Evolutionary conservation across 2,888 invertebrate genomes (phyloP), one percentile per base, ranked within the genome.

Genomic region (Meghimatium bilineatum): DNA sequence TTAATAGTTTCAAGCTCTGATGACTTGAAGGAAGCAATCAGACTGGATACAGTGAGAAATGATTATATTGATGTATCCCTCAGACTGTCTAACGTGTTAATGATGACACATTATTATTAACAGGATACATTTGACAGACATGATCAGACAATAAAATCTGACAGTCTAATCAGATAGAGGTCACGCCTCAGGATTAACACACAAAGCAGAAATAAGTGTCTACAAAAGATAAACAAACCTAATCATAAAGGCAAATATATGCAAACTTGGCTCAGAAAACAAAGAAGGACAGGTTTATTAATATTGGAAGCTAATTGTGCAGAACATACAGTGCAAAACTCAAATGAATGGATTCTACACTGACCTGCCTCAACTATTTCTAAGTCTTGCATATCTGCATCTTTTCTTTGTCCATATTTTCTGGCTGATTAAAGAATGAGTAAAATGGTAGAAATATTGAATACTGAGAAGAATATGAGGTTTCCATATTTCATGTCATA

Each of bases 391-490:
- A 79, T 79, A 67, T 67, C 85, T 67, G 66, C 77, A 67, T 82
- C 81, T 69, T 79, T 78, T 72, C 86, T 84, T 67, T 82, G 80
- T 56, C 86, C 86, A 77, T 84, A 84, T 82, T 82, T 86, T 71
- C 86, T 82, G 26, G 86, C 86, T 86, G 86, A 60, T 26, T 56
- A 56, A 32, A 23, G 32, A 32, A 75, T n/a, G 29, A 29, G 36
- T 17, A 49, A 75, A 75, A 52, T 32, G 14, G 32, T 49, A 74
- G 8, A 74, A 32, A 52, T 52, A 63, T n/a, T 63, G 6, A 26
- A 23, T 12, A 63, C 26, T 63, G n/a, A 23, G 60, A n/a, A n/a
- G n/a, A 6, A 14, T 17, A 56, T 56, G 56, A 3, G 23, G 10
- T 56, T 3, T 56, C 23, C 23, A 56, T 56, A 44, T 56, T 23